Percentiles rank a stretch among this genome's conserved stretches.
Evolutionary conservation across 2,797 vertebrate species (phyloP).

Genomic region (Alfaro cultratus): DNA sequence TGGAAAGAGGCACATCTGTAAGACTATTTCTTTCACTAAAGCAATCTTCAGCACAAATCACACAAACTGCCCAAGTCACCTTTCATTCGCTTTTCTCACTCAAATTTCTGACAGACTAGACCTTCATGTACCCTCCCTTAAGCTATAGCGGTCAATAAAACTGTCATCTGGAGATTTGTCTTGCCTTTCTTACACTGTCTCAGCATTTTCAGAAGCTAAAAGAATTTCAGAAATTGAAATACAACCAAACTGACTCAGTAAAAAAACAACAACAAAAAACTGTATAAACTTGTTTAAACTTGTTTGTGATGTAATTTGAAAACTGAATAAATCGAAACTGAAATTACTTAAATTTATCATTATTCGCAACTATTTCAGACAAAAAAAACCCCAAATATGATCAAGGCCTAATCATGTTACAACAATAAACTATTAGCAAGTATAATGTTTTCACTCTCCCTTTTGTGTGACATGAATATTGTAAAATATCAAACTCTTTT

Average conservation of each 20-base stretch:
- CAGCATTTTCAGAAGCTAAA: neutral
- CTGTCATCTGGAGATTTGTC: constrained; percentile 8
- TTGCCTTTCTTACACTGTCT: neutral
- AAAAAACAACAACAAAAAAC: neutral
- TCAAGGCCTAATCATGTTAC: neutral
- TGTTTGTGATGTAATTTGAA: neutral
- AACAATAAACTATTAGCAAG: no score
- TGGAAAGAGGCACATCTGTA: neutral
- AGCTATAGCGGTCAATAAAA: neutral
- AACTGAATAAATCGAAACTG: neutral
- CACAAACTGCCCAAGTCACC: neutral
- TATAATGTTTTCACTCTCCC: neutral
- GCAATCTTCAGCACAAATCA: neutral
- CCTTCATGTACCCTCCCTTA: neutral
- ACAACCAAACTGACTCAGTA: neutral
- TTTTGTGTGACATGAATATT: neutral
- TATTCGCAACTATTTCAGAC: no score
- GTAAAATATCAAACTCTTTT: neutral
- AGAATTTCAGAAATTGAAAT: neutral
- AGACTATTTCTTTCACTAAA: neutral
- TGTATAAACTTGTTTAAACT: neutral
- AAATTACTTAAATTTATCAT: neutral
- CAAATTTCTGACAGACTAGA: neutral
- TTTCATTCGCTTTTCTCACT: neutral
- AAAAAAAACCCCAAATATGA: no score